Base-by-base conservation (phyloP, 2,888 invertebrate species). In the Argynnis bischoffii region DNA sequence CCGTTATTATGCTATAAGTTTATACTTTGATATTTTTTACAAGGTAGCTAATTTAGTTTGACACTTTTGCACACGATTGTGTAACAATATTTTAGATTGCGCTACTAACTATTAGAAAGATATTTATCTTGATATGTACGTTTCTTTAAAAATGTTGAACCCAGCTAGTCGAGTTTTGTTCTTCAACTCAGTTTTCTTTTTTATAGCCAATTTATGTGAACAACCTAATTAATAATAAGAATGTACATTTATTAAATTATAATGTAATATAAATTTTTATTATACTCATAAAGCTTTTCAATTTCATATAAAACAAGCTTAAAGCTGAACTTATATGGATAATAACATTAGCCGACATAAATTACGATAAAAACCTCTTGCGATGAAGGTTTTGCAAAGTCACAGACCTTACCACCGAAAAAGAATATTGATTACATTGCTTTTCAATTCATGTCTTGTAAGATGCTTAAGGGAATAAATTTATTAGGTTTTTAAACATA, bases 351-450 rank as follows among this genome's bases (percentile, higher is more conserved):
- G 55, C 56, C 60, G 63, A 71, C 59, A 66, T 69, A 75, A 72
- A 69, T 73, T 72, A 72, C 68, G 67, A 69, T 66, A 66, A 67
- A 72, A 69, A 75, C 69, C 72, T 63, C 64, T 63, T 67, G 35
- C 50, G 55, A 48, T 74, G 67, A 72, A 72, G 68, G 72, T 73
- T 74, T 72, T 59, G 75, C 75, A 65, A 75, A 75, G 74, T 75
- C 73, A 75, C 71, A 70, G 63, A 69, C 56, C 61, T 61, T 50
- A 65, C 74, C 65, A 47, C 64, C 66, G 66, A 69, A 69, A 65
- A 63, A 67, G 56, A 56, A 65, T 70, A 67, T 67, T 67, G 70
- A 70, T 70, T 70, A 63, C 60, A 41, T 61, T 61, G 48, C 59
- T 64, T 67, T 67, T 63, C 63, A 63, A 66, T 35, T 64, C 50